A percentile compares a stretch with the other conserved stretches of the same genome.
Conservation (phyloP, 2,113 vertebrate species). For the Oceanites oceanicus region DNA sequence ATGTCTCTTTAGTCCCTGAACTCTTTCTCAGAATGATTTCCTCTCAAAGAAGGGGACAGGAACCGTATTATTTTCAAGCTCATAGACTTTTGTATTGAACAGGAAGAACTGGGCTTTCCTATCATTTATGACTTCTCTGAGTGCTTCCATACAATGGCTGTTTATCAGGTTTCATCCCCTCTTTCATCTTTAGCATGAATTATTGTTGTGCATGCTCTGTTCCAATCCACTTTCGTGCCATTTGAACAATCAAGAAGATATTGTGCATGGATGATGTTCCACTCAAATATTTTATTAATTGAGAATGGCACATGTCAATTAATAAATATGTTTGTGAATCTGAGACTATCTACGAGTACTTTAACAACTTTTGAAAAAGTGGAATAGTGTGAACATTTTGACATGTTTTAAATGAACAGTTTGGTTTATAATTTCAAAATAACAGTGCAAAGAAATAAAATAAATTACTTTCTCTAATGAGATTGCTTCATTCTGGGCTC, state of each 20-base stretch:
- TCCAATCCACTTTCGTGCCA: not conserved
- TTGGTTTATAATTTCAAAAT: not conserved
- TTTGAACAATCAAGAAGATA: not conserved
- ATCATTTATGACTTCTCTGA: not conserved
- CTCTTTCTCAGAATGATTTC: not conserved
- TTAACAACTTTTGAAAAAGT: not conserved
- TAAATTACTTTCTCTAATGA: not conserved
- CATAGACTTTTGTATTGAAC: not conserved
- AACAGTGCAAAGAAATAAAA: not conserved
- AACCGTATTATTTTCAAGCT: not conserved
- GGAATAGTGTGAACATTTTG: not conserved
- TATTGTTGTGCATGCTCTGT: not conserved
- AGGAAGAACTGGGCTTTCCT: not conserved
- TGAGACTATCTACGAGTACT: not conserved
- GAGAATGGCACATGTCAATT: not conserved
- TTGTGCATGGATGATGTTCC: not conserved
- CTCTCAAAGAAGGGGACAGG: not conserved
- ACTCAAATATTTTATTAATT: not conserved
- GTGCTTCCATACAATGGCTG: not conserved
- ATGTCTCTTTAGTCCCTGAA: not conserved
- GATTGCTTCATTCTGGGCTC: not conserved
- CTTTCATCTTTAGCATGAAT: not conserved
- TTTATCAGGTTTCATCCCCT: not conserved
- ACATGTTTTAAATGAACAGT: not conserved
- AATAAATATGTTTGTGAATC: not conserved